phyloP scores from a whole-genome alignment of 2,888 invertebrate species.

The Liopterus haemorrhoidalis region DNA sequence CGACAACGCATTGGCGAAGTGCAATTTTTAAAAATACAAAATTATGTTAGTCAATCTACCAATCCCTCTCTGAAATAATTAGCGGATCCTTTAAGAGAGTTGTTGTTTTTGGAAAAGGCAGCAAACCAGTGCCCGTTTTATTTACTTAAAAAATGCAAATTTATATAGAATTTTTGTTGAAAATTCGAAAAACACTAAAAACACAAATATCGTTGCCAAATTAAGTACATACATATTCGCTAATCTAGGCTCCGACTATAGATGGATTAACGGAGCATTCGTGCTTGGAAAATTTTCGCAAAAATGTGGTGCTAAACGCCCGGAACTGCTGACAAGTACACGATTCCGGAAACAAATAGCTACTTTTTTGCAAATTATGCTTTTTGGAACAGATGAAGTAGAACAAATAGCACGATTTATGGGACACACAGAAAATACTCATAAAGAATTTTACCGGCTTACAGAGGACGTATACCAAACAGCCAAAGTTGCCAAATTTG shows the following conservation, averaged over 20 bases:
- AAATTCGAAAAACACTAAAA: slow-evolving; percentile 13
- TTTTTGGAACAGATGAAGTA: slow-evolving; percentile 27
- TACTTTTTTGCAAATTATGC: slow-evolving; percentile 30
- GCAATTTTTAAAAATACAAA: slow-evolving; percentile 17
- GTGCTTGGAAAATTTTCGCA: slow-evolving; percentile 15
- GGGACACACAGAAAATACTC: too few relatives aligned
- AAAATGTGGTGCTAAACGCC: slow-evolving; percentile 16
- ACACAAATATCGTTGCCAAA: slow-evolving; percentile 9
- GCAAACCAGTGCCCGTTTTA: slow-evolving; percentile 29
- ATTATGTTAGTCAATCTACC: slow-evolving; percentile 7
- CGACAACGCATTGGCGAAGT: slow-evolving; percentile 16
- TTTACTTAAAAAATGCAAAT: slow-evolving; percentile 26
- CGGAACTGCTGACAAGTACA: slow-evolving; percentile 18
- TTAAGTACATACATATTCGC: slow-evolving; percentile 21
- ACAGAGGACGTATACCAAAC: slow-evolving; percentile 15
- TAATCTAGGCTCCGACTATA: slow-evolving; percentile 19
- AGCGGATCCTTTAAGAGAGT: slow-evolving; percentile 28
- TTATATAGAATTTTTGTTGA: slow-evolving; percentile 15
- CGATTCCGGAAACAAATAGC: slow-evolving; percentile 28
- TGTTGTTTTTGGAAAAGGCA: slow-evolving; percentile 26
- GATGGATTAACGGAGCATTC: slow-evolving; percentile 20
- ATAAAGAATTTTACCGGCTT: too few relatives aligned
- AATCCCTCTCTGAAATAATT: slow-evolving; percentile 15
- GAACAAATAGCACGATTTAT: slow-evolving; percentile 32
- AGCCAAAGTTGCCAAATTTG: too few relatives aligned